Conservation (phyloP, 2,888 invertebrate species). For the Blastobasis lacticolella region DNA sequence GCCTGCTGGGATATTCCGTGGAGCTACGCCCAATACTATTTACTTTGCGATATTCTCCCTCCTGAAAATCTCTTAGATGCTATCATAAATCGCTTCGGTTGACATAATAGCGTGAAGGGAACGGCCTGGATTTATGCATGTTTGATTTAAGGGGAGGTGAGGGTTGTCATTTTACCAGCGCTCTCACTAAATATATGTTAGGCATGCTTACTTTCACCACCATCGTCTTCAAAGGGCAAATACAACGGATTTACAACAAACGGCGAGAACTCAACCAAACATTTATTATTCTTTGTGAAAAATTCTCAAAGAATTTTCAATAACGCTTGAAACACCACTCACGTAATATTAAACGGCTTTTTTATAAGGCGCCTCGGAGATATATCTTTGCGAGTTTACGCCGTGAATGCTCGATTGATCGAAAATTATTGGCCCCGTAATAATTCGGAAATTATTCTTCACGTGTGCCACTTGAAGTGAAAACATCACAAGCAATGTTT, state of each 20-base stretch:
- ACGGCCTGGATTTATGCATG: conserved; percentile 65
- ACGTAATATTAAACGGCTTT: conserved; percentile 16
- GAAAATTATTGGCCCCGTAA: conserved; percentile 30
- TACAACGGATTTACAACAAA: conserved; percentile 15
- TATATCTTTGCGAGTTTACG: conserved; percentile 15
- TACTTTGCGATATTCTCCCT: conserved; percentile 51
- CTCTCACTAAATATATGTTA: conserved; percentile 36
- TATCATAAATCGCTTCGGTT: conserved; percentile 69
- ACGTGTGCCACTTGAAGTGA: conserved; percentile 20
- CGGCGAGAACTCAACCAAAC: neutral
- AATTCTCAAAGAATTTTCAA: conserved; percentile 20
- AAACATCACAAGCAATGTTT: conserved; percentile 28
- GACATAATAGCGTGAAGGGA: conserved; percentile 69
- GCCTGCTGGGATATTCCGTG: neutral
- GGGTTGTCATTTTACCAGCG: conserved; percentile 43
- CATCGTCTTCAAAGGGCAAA: conserved; percentile 30
- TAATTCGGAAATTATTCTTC: conserved; percentile 26
- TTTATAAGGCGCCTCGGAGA: conserved; percentile 15
- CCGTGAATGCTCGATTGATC: conserved; percentile 26
- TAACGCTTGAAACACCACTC: conserved; percentile 19
- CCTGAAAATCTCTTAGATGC: conserved; percentile 63
- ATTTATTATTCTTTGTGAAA: conserved; percentile 6
- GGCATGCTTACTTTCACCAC: conserved; percentile 25
- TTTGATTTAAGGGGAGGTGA: conserved; percentile 62
- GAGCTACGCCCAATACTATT: conserved; percentile 42